These are phyloP conservation scores for Atherix ibis DNA, from an alignment of 2,888 invertebrate genomes.

Conservation along the genomic window DNA sequence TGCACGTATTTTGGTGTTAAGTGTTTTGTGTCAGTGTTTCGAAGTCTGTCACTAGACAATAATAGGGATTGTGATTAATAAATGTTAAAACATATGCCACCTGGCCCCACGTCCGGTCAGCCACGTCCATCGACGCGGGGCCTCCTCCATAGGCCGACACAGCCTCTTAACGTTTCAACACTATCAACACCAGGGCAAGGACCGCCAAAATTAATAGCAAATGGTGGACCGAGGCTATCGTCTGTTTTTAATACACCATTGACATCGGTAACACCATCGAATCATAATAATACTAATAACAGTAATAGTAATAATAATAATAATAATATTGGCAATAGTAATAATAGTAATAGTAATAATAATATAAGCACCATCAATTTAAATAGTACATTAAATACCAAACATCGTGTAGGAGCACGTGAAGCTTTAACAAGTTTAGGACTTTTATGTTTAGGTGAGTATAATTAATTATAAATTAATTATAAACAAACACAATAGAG, in stretches of 20 bases:
- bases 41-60: too few species aligned
- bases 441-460: constrained; percentile 51
- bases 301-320: constrained; percentile 17
- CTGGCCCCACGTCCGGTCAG: constrained; percentile 26
- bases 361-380: constrained; percentile 24
- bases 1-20: too few species aligned
- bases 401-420: constrained; percentile 45
- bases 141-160: constrained; percentile 32
- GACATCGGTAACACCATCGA: constrained; percentile 20
- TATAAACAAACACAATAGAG: too few species aligned
- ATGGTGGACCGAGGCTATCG: constrained; percentile 32
- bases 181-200: constrained; percentile 22
- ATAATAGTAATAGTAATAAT: constrained; percentile 17
- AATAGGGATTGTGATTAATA: background rate
- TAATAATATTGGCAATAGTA: constrained; percentile 12
- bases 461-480: background rate
- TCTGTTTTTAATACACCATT: constrained; percentile 20
- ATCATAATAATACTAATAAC: constrained; percentile 17
- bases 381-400: constrained; percentile 35
- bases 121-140: constrained; percentile 19
- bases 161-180: constrained; percentile 51
- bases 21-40: too few species aligned
- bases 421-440: constrained; percentile 77
- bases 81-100: constrained; percentile 21
- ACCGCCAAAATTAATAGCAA: constrained; percentile 16